Evolutionary conservation across 2,888 invertebrate genomes (phyloP), one percentile per base, ranked within the genome.

Genomic region (Lasioglossum figueresi): DNA sequence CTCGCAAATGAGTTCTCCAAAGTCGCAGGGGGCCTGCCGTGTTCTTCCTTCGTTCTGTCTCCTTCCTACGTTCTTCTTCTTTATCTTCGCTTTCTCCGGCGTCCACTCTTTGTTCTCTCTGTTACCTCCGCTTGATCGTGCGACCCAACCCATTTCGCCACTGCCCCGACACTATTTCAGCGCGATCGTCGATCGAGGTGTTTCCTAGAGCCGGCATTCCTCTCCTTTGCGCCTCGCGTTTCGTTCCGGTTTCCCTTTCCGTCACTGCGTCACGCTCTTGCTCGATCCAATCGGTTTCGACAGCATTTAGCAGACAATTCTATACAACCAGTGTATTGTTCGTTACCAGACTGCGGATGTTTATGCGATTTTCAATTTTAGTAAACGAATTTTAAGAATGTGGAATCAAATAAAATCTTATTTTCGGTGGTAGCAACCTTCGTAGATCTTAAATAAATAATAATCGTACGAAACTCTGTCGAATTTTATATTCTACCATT

Each of bases 1-100:
- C 91, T 88, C 89, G 87, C 89, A 91, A 91, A 91, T 91, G 91
- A 91, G 88, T 91, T 91, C 91, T 83, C 83, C 86, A 91, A 91
- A 91, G 90, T 91, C 87, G 88, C 90, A 80, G 86, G 79, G 85
- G 85, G 86, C 86, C 79, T 71, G 70, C 79, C 27, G 79, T 59
- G 63, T 63, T 31, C 31, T 83, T 79, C 73, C 74, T 56, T 43
- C 68, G 37, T 40, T 27, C 40, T 73, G 66, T 68, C 66, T 37
- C 4, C 23, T 0, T 37, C 37, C 2, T 5, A 3, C 56, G 37
- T n/a, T 68, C 71, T 68, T 48, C 34, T 31, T 31, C 34, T 16
- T 31, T 19, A 27, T 37, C 27, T 16, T 23, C 10, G 8, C 70
- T 34, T 40, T 75, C 45, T 16, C 56, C 56, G 6, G 10, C n/a